Base-by-base conservation (phyloP, 2,797 vertebrate genomes). In the Erpetoichthys calabaricus region DNA sequence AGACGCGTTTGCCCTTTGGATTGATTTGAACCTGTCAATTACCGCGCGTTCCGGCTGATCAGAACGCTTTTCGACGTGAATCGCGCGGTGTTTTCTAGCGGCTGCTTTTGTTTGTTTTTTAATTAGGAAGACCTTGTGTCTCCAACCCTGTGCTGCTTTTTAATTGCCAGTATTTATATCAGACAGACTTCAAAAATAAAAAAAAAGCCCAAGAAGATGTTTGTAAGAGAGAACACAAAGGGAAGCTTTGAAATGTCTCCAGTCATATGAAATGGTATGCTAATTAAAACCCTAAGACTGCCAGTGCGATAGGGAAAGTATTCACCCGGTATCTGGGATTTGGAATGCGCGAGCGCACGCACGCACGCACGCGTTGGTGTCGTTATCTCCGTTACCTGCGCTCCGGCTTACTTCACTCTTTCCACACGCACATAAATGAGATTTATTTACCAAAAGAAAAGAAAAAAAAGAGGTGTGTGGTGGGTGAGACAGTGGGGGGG, bases 151-250 rank as follows among this genome's bases (percentile, higher is more conserved):
- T 85, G 84, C 81, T 78, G 72, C 78, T 79, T 86, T 91, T 91
- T 94, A 94, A 96, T 95, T 97, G 91, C 86, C 87, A 73, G 71
- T 87, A 90, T 91, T 87, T 92, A 91, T 88, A 92, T 91, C 84
- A 87, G 85, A 84, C 82, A 80, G 84, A 92, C 89, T 90, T 94
- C 90, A 97, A 95, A 97, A 86, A 79, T 80, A 77, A 80, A 97
- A 86, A 79, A 80, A 77, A 80, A 77, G 80, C 25, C 25, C 25
- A 25, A 25, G 83, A 89, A 91, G 81, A 87, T 82, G 83, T 90
- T 92, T 90, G 80, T 88, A 90, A 89, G 75, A 80, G 78, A 86
- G 76, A 87, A 81, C 84, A 92, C 85, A 92, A 93, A 92, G 83
- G 80, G 80, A 68, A 80, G 80, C 83, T 92, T 88, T 91, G 89